Conservation (phyloP, 92 coral and sea anemone species). For the Pocillopora meandrina region DNA sequence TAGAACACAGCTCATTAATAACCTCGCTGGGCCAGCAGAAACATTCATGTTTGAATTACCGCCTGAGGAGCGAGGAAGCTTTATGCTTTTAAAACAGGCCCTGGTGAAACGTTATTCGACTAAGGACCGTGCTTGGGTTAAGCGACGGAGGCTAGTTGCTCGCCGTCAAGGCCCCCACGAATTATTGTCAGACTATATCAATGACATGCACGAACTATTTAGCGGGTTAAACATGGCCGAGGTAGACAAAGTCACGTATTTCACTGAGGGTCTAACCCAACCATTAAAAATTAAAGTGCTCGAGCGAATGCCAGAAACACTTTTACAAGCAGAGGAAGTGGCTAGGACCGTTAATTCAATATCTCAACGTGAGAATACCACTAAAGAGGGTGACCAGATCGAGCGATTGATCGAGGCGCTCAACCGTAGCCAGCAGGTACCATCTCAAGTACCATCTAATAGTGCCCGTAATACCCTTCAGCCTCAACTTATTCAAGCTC, state of each 20-base stretch:
- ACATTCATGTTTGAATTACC: background rate
- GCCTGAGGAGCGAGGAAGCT: background rate
- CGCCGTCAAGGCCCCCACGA: conserved; percentile 5
- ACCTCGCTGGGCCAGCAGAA: background rate
- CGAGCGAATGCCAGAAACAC: conserved; percentile 10
- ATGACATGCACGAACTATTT: conserved; percentile 16
- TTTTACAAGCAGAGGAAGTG: conserved; percentile 1
- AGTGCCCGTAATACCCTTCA: no score
- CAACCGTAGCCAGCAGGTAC: background rate
- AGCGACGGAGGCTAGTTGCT: background rate
- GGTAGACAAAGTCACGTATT: background rate
- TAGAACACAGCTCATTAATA: background rate
- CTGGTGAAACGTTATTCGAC: background rate
- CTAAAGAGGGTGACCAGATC: background rate
- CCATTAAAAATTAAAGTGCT: background rate
- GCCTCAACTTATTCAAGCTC: no score
- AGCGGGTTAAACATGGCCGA: conserved; percentile 1
- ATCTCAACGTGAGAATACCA: background rate
- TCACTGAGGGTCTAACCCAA: background rate
- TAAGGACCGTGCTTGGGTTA: background rate
- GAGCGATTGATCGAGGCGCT: background rate
- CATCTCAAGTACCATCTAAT: background rate
- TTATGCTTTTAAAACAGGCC: background rate
- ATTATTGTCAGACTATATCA: background rate
- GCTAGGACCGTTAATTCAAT: background rate